phyloP scores from a whole-genome alignment of 2,113 vertebrate species.

The Entelurus aequoreus region DNA sequence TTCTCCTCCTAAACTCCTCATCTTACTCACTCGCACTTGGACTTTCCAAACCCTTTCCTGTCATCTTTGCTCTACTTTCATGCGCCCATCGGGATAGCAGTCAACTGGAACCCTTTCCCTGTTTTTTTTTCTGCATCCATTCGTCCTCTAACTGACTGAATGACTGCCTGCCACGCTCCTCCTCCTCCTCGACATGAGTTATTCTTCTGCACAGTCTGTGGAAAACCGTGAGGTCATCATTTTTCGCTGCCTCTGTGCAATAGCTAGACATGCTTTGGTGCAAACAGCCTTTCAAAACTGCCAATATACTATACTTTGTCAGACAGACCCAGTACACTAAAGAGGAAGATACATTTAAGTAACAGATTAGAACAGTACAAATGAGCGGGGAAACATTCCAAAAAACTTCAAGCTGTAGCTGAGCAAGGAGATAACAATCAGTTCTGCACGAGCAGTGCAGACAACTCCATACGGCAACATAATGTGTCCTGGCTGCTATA shows the following conservation, averaged over 20 bases:
- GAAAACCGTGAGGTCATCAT: conserved; percentile 61
- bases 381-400: background rate
- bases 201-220: conserved; percentile 38
- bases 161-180: conserved; percentile 17
- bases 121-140: conserved; percentile 12
- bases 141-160: conserved; percentile 32
- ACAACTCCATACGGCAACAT: no score
- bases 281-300: background rate
- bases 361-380: background rate
- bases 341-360: background rate
- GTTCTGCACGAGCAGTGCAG: no score
- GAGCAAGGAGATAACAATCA: no score
- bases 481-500: no score
- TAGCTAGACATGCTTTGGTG: conserved; percentile 37
- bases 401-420: no score
- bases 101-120: conserved; percentile 29
- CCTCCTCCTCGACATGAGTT: conserved; percentile 40
- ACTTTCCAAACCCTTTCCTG: conserved; percentile 24
- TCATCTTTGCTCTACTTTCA: conserved; percentile 41
- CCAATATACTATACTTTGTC: background rate
- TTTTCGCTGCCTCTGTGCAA: conserved; percentile 42
- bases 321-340: no score
- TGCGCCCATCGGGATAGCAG: conserved; percentile 21
- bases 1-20: background rate
- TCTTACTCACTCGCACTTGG: conserved; percentile 1